Percentiles rank a stretch among this genome's conserved stretches.
Evolutionary conservation across 2,888 invertebrate genomes (phyloP).

Genomic region (Habrosyne pyritoides): DNA sequence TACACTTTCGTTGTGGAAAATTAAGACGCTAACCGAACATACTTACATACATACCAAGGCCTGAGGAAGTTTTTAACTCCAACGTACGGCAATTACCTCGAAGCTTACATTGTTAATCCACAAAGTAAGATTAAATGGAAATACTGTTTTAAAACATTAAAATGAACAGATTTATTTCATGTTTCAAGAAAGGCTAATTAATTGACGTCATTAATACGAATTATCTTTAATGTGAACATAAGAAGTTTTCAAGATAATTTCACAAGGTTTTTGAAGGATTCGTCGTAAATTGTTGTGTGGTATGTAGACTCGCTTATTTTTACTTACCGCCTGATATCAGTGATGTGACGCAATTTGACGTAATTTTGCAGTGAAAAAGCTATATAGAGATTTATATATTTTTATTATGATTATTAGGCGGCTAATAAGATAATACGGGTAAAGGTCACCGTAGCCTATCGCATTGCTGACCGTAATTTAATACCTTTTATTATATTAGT

Average conservation of each 20-base stretch:
- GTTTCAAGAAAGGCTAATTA: neutral
- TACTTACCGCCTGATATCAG: too few species aligned
- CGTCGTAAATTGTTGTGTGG: too few species aligned
- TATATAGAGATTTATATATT: too few species aligned
- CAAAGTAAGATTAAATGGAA: neutral
- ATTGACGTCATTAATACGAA: neutral
- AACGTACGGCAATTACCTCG: neutral
- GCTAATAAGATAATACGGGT: too few species aligned
- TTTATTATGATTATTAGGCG: too few species aligned
- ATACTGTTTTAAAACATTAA: neutral
- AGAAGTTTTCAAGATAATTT: neutral
- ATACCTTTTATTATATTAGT: too few species aligned
- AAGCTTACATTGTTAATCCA: conserved; percentile 6
- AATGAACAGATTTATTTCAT: neutral
- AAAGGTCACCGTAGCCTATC: too few species aligned
- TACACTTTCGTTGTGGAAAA: conserved; percentile 1
- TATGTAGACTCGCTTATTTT: too few species aligned
- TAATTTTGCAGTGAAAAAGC: too few species aligned
- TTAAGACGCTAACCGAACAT: conserved; percentile 4
- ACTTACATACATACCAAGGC: conserved; percentile 9
- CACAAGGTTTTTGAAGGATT: neutral
- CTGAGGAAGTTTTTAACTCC: conserved; percentile 12
- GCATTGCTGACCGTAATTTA: too few species aligned
- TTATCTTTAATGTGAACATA: neutral
- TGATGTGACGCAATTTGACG: too few species aligned